Evolutionary conservation across 2,888 invertebrate species (phyloP).

Genomic region (Drosophila dives): DNA sequence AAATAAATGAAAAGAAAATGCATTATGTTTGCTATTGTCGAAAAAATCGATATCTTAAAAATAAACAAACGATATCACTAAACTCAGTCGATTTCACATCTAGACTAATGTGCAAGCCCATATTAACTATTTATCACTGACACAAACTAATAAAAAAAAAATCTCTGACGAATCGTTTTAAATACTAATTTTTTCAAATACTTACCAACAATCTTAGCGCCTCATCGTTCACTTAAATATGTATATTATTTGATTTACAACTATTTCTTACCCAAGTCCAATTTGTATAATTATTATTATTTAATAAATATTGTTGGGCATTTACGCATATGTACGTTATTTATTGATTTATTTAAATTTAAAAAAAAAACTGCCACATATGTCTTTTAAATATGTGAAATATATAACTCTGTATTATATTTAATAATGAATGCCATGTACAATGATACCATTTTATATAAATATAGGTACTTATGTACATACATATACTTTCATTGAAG

Average conservation of each 20-base stretch:
- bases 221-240: constrained; percentile 4
- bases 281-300: constrained; percentile 6
- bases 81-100: constrained; percentile 59
- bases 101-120: constrained; percentile 49
- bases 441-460: constrained; percentile 12
- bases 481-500: neutral
- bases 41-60: constrained; percentile 55
- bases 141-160: constrained; percentile 12
- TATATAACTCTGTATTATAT: constrained; percentile 23
- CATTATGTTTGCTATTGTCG: constrained; percentile 63
- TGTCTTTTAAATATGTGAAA: constrained; percentile 13
- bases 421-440: constrained; percentile 37
- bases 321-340: constrained; percentile 27
- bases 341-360: constrained; percentile 12
- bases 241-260: constrained; percentile 6
- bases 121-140: constrained; percentile 15
- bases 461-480: constrained; percentile 25
- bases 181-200: constrained; percentile 11
- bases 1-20: constrained; percentile 69
- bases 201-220: neutral
- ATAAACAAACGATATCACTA: constrained; percentile 64
- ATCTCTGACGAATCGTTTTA: constrained; percentile 16
- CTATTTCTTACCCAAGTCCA: neutral
- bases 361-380: neutral
- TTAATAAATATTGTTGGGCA: constrained; percentile 30